These are phyloP conservation scores for Lysandra coridon DNA, from an alignment of 2,888 invertebrate genomes.

Conservation along the genomic window DNA sequence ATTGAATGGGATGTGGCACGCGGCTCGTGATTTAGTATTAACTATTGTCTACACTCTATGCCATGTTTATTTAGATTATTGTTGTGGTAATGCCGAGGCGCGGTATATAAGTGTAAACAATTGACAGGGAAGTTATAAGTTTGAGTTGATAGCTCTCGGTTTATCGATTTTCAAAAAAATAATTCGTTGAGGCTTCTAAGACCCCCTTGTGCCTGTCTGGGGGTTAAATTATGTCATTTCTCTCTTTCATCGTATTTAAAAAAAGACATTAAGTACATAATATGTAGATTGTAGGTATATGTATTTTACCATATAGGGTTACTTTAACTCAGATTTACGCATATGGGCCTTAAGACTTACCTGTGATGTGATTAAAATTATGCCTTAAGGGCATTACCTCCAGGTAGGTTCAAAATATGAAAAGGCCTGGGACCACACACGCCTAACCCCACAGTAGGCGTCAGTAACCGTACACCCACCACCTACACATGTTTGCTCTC, in stretches of 20 bases:
- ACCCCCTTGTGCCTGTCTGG: too few relatives aligned
- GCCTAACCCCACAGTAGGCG: constrained; percentile 60
- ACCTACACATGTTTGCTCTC: constrained; percentile 56
- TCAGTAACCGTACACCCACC: constrained; percentile 56
- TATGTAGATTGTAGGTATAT: too few relatives aligned
- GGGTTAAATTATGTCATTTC: too few relatives aligned
- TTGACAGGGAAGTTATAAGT: background rate
- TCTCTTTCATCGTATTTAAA: too few relatives aligned
- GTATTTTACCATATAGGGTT: too few relatives aligned
- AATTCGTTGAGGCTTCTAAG: too few relatives aligned
- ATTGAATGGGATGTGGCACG: constrained; percentile 76
- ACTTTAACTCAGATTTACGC: too few relatives aligned
- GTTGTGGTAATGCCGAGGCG: constrained; percentile 15
- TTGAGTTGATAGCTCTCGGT: background rate
- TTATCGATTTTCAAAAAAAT: background rate
- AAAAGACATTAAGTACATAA: too few relatives aligned
- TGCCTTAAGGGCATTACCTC: background rate
- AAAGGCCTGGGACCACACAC: constrained; percentile 66
- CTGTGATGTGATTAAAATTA: background rate
- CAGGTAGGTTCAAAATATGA: background rate
- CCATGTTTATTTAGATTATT: constrained; percentile 17
- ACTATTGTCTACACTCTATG: constrained; percentile 57
- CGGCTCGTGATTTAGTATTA: constrained; percentile 60
- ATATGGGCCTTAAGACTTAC: too few relatives aligned
- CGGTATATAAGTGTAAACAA: background rate